Conservation (phyloP, 1,140 invertebrate genomes). For the Gonatopus flavifemur region DNA sequence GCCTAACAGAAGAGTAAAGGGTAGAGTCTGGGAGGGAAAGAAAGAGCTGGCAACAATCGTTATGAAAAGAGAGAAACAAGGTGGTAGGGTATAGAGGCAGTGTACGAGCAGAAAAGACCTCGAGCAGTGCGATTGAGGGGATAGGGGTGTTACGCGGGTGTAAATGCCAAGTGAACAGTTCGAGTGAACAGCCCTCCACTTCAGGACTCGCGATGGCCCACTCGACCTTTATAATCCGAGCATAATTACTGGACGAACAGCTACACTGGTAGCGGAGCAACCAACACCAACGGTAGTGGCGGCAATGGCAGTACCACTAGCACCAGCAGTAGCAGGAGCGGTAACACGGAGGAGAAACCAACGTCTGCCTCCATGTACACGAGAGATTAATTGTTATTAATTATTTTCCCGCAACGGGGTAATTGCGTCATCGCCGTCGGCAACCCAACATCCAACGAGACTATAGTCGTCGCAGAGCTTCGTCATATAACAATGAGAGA, state of each 20-base stretch:
- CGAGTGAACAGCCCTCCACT: constrained; percentile 56
- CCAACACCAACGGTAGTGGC: constrained; percentile 27
- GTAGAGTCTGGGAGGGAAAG: not conserved
- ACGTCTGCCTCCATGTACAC: constrained; percentile 36
- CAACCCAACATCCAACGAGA: constrained; percentile 19
- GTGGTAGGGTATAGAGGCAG: not conserved
- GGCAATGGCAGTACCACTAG: constrained; percentile 7
- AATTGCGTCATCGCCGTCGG: constrained; percentile 52
- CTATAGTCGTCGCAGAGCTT: constrained; percentile 9
- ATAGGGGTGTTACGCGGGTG: constrained; percentile 48
- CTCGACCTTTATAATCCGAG: constrained; percentile 58
- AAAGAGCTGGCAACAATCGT: constrained; percentile 15
- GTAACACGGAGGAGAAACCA: too few relatives aligned
- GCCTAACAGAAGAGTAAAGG: too few relatives aligned
- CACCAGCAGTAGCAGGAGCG: constrained; percentile 13
- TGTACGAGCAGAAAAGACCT: constrained; percentile 6
- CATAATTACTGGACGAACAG: constrained; percentile 52
- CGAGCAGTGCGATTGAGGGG: too few relatives aligned
- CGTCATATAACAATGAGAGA: constrained; percentile 50
- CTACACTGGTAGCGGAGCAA: constrained; percentile 19
- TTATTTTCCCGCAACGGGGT: constrained; percentile 52
- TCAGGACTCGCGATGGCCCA: constrained; percentile 43
- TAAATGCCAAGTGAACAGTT: constrained; percentile 58
- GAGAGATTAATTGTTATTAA: constrained; percentile 61
- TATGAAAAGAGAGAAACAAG: constrained; percentile 2